These are phyloP conservation scores for Anisognathus igniventris DNA, from an alignment of 2,797 vertebrate species.

Conservation along the genomic window DNA sequence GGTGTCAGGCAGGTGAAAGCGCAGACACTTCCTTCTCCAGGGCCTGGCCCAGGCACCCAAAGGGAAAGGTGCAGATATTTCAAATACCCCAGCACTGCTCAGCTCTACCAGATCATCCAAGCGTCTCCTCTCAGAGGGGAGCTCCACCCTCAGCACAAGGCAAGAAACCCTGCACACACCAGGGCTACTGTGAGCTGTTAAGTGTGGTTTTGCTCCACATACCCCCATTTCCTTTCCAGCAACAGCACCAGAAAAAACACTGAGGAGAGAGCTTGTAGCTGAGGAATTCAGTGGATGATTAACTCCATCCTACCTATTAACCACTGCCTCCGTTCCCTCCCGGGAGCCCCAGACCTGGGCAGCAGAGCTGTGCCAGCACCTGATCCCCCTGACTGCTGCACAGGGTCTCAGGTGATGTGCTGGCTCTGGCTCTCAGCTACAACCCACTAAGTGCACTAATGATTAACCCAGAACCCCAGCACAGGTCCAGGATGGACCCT, in stretches of 20 bases:
- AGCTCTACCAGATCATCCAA: background rate
- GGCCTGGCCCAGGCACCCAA: background rate
- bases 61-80: background rate
- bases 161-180: conserved; percentile 26
- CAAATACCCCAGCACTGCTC: background rate
- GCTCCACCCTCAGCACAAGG: conserved; percentile 22
- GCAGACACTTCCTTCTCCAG: background rate
- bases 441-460: background rate
- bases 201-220: conserved; percentile 34
- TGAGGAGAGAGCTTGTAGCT: background rate
- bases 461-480: conserved; percentile 30
- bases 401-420: background rate
- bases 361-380: conserved; percentile 27
- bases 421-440: background rate
- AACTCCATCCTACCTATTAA: conserved; percentile 53
- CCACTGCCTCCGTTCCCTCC: background rate
- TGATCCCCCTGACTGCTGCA: background rate
- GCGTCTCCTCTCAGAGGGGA: background rate
- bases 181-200: conserved; percentile 38
- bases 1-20: background rate
- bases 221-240: conserved; percentile 35
- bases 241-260: background rate
- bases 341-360: background rate
- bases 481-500: background rate
- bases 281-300: conserved; percentile 53